Conservation (phyloP, 2,113 vertebrate genomes). For the Caloenas nicobarica region DNA sequence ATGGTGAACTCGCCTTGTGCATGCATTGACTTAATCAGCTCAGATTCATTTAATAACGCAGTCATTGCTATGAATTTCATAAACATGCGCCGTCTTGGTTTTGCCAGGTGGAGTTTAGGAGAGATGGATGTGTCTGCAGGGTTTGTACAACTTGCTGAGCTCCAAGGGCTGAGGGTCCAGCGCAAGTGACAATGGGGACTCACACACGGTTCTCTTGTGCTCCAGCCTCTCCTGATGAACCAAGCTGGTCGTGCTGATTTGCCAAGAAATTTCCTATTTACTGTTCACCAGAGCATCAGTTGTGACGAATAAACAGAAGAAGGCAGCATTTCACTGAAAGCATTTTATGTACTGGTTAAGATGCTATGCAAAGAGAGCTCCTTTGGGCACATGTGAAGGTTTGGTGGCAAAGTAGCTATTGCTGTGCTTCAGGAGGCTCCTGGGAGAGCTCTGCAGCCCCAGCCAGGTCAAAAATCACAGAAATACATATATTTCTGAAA, state of each 20-base stretch:
- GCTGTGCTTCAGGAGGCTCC: neutral
- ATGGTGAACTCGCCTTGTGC: neutral
- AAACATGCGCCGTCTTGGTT: accelerated
- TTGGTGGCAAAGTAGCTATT: neutral
- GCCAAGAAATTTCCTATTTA: slow-evolving; percentile 52
- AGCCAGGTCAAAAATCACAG: neutral
- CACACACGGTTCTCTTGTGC: neutral
- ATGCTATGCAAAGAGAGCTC: neutral
- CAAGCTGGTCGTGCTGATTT: neutral
- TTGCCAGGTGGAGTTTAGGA: neutral
- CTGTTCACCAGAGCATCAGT: slow-evolving; percentile 46
- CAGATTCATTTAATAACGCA: neutral
- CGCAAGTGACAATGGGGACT: accelerated
- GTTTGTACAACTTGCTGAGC: neutral
- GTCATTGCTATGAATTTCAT: neutral
- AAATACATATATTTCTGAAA: neutral
- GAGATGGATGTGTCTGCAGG: neutral
- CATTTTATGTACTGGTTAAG: slow-evolving; percentile 1
- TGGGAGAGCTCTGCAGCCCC: neutral
- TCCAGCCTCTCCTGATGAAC: neutral
- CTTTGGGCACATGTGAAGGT: neutral
- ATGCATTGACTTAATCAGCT: neutral
- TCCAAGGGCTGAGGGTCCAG: neutral
- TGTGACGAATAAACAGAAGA: slow-evolving; percentile 63
- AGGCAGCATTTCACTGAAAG: slow-evolving; percentile 64